These are phyloP conservation scores for Cantharis rustica DNA, from an alignment of 2,888 invertebrate genomes.

Conservation along the genomic window DNA sequence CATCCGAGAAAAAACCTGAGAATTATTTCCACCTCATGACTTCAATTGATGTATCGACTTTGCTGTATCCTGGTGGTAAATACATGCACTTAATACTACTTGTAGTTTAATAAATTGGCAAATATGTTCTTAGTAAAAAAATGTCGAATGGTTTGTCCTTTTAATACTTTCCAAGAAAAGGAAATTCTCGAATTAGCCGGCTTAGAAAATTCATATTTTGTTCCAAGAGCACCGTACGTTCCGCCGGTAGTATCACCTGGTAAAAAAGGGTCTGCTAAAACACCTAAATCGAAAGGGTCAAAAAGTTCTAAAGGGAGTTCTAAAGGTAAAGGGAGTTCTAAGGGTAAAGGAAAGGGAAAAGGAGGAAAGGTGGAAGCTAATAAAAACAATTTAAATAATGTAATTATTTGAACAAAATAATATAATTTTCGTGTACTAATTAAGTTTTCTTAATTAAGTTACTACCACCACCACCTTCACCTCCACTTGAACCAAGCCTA, in stretches of 20 bases:
- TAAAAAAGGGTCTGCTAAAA: constrained; percentile 4
- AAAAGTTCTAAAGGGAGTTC: constrained; percentile 5
- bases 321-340: too few species aligned
- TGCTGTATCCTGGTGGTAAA: constrained; percentile 52
- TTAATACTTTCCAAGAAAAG: constrained; percentile 45
- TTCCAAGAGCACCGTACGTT: constrained; percentile 36
- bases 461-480: constrained; percentile 36
- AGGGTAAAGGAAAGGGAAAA: constrained; percentile 1
- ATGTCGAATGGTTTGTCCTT: constrained; percentile 44
- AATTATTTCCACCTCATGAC: constrained; percentile 51
- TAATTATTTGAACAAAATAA: not conserved
- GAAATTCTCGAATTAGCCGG: constrained; percentile 47
- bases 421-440: not conserved
- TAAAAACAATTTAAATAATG: constrained; percentile 13
- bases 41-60: constrained; percentile 46
- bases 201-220: constrained; percentile 47
- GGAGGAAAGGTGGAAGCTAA: not conserved
- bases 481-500: constrained; percentile 44
- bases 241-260: constrained; percentile 7
- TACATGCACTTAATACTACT: not conserved
- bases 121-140: constrained; percentile 40
- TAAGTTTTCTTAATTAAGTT: constrained; percentile 13
- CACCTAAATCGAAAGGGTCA: constrained; percentile 8
- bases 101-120: not conserved
- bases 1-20: constrained; percentile 21